These are phyloP conservation scores for Holocentrus rufus DNA, from an alignment of 2,797 vertebrate genomes.

Conservation along the genomic window DNA sequence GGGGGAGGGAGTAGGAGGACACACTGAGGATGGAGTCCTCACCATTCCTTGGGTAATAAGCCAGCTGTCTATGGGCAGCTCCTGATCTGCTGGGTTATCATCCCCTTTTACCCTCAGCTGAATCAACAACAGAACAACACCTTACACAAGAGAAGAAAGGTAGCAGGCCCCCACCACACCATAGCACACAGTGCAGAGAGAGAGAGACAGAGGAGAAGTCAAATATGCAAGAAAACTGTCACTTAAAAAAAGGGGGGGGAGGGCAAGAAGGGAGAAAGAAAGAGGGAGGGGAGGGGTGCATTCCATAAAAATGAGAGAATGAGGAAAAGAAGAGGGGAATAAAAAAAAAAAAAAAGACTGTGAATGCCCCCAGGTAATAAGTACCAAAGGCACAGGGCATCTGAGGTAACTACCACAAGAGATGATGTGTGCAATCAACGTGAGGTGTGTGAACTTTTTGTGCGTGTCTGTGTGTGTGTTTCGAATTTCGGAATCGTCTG, in stretches of 20 bases:
- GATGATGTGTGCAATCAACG: constrained; percentile 1
- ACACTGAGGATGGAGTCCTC: constrained; percentile 88
- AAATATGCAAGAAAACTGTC: constrained; percentile 63
- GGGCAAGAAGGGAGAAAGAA: constrained; percentile 16
- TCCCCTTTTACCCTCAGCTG: constrained; percentile 93
- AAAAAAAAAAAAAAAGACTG: constrained; percentile 13
- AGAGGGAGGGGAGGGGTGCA: constrained; percentile 50
- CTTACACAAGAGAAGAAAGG: constrained; percentile 80
- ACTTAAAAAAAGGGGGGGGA: constrained; percentile 25
- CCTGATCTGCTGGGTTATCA: constrained; percentile 92
- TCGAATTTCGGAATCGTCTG: constrained; percentile 32
- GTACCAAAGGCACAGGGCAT: not conserved
- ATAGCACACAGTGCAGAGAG: constrained; percentile 71
- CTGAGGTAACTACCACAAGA: constrained; percentile 27
- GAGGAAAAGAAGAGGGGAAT: constrained; percentile 48
- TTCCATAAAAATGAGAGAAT: constrained; percentile 67
- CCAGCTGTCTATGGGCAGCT: constrained; percentile 99
- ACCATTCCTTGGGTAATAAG: constrained; percentile 99
- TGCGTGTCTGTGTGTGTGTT: constrained; percentile 1
- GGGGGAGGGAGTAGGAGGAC: constrained; percentile 65
- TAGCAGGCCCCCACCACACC: constrained; percentile 75
- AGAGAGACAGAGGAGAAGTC: constrained; percentile 68
- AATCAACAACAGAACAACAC: constrained; percentile 93
- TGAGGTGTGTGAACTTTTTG: not conserved
- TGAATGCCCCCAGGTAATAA: constrained; percentile 28